phyloP scores from a whole-genome alignment of 2,888 invertebrate species.

The Nesidiocoris tenuis region DNA sequence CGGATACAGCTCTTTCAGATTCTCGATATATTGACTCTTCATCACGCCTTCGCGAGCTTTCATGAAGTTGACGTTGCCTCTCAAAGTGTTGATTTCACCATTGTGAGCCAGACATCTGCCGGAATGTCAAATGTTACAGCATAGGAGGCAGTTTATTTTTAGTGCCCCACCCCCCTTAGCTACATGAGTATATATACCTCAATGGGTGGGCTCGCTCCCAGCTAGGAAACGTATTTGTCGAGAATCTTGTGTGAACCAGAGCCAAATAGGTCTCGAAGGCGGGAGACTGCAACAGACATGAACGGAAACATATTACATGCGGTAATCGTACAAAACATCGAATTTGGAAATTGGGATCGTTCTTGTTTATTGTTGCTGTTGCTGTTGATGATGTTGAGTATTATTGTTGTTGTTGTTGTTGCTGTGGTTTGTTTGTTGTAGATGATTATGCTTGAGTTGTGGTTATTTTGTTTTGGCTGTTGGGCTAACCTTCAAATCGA shows the following conservation, averaged over 20 bases:
- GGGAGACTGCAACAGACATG: conserved; percentile 66
- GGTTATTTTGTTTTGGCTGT: neutral
- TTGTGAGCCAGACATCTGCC: conserved; percentile 83
- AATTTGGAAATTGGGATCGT: too few relatives aligned
- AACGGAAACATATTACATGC: too few relatives aligned
- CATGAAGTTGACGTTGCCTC: conserved; percentile 98
- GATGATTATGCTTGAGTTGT: too few relatives aligned
- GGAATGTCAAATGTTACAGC: neutral
- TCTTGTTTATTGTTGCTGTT: too few relatives aligned
- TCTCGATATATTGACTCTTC: conserved; percentile 78
- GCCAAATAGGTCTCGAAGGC: conserved; percentile 92
- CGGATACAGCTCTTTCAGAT: conserved; percentile 86
- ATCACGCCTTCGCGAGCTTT: conserved; percentile 97
- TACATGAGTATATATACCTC: too few relatives aligned
- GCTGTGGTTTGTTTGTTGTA: too few relatives aligned
- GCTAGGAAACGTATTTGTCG: conserved; percentile 98
- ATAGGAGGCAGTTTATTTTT: too few relatives aligned
- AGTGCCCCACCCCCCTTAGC: too few relatives aligned
- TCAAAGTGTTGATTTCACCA: conserved; percentile 98
- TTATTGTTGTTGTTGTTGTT: too few relatives aligned
- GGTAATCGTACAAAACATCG: too few relatives aligned
- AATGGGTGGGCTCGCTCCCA: conserved; percentile 99
- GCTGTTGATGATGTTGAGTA: too few relatives aligned
- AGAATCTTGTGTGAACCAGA: conserved; percentile 96
- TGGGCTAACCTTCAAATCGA: conserved; percentile 62